Percentiles rank a stretch among this genome's conserved stretches.
phyloP scores from a whole-genome alignment of 2,888 invertebrate genomes.

The Uropetala carovei region DNA sequence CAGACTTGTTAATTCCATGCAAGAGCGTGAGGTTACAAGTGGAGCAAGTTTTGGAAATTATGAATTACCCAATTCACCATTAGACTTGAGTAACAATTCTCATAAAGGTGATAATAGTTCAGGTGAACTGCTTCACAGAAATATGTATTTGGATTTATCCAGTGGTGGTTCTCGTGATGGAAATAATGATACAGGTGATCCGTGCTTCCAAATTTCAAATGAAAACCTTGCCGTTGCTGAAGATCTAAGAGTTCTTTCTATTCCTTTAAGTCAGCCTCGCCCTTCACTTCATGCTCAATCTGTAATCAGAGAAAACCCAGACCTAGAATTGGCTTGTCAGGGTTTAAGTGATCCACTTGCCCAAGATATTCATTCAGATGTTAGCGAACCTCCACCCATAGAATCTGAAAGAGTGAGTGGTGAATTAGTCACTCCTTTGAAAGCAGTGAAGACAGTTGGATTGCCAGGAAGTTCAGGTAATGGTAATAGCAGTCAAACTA shows the following conservation, averaged over 20 bases:
- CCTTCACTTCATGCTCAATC: constrained; percentile 10
- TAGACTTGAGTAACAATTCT: constrained; percentile 49
- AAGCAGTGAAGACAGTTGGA: constrained; percentile 41
- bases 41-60: constrained; percentile 41
- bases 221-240: not conserved
- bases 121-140: constrained; percentile 47
- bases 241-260: constrained; percentile 29
- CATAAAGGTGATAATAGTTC: constrained; percentile 36
- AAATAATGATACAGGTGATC: not conserved
- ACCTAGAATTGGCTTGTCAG: not conserved
- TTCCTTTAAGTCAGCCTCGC: not conserved
- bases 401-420: not conserved
- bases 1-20: constrained; percentile 13
- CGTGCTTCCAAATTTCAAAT: not conserved
- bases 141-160: constrained; percentile 52
- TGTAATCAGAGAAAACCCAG: constrained; percentile 34
- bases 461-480: constrained; percentile 40
- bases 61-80: constrained; percentile 39
- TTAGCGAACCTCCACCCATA: constrained; percentile 3
- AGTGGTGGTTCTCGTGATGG: constrained; percentile 36
- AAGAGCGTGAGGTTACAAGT: not conserved
- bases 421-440: constrained; percentile 39
- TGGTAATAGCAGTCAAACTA: constrained; percentile 8
- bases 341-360: not conserved
- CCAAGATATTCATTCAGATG: constrained; percentile 5